Evolutionary conservation across 2,797 vertebrate species (phyloP).

Genomic region (Sparidentex hasta): DNA sequence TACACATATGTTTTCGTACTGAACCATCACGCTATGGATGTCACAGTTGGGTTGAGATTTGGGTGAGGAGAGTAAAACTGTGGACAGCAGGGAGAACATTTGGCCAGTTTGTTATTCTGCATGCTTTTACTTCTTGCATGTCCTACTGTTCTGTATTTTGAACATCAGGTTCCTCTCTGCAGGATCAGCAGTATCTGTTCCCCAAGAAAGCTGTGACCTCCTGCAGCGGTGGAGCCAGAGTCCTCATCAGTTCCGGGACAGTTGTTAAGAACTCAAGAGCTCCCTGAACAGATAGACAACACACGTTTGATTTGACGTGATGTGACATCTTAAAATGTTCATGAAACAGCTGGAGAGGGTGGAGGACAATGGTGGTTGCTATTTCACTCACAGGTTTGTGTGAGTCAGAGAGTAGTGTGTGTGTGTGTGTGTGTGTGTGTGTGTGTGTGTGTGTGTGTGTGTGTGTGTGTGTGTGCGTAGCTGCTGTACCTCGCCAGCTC

Average conservation of each 20-base stretch:
- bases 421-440: not conserved
- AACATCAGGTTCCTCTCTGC: not conserved
- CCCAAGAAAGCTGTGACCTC: not conserved
- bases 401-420: not conserved
- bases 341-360: not conserved
- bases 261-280: not conserved
- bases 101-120: too few relatives aligned
- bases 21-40: too few relatives aligned
- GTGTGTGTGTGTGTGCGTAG: too few relatives aligned
- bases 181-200: not conserved
- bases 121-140: not conserved
- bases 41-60: too few relatives aligned
- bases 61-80: too few relatives aligned
- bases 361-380: too few relatives aligned
- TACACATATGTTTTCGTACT: too few relatives aligned
- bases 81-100: too few relatives aligned
- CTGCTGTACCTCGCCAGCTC: too few relatives aligned
- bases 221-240: not conserved
- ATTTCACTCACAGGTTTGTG: too few relatives aligned
- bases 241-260: not conserved
- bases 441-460: too few relatives aligned
- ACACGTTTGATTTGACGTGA: not conserved
- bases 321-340: not conserved
- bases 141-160: conserved; percentile 8
- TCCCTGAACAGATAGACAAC: conserved; percentile 1